Percentiles rank a stretch among this genome's conserved stretches.
These are phyloP conservation scores for Ceratina japonica DNA, from an alignment of 1,140 invertebrate genomes.

Conservation along the genomic window DNA sequence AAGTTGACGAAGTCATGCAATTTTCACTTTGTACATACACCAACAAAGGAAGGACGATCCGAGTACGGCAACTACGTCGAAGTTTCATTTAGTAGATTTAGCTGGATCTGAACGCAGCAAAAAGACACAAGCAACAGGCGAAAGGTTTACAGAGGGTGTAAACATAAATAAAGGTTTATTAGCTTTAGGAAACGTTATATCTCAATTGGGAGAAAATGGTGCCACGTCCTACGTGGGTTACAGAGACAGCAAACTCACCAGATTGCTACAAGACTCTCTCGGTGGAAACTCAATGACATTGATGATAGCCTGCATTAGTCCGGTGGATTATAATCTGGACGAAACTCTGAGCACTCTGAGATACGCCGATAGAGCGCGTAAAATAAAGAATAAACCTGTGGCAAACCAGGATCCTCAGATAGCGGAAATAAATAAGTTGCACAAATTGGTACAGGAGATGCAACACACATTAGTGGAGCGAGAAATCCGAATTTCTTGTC, in stretches of 20 bases:
- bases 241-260: no score
- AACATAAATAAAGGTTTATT: conserved; percentile 96
- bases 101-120: conserved; percentile 96
- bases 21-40: conserved; percentile 90
- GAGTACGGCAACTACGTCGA: conserved; percentile 85
- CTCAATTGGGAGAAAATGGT: conserved; percentile 88
- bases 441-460: no score
- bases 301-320: conserved; percentile 83
- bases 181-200: conserved; percentile 96
- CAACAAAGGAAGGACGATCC: conserved; percentile 83
- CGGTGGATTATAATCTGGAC: conserved; percentile 88
- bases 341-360: no score
- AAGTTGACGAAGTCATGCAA: conserved; percentile 94
- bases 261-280: no score
- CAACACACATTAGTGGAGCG: no score
- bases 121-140: conserved; percentile 94
- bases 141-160: conserved; percentile 95
- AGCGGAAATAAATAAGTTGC: no score
- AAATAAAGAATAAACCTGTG: no score
- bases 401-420: no score
- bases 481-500: no score
- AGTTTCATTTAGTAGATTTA: conserved; percentile 94
- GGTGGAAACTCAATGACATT: no score
- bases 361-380: no score
- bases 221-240: no score